Base-by-base conservation (phyloP, 2,888 invertebrate species). In the Neoaliturus tenellus region DNA sequence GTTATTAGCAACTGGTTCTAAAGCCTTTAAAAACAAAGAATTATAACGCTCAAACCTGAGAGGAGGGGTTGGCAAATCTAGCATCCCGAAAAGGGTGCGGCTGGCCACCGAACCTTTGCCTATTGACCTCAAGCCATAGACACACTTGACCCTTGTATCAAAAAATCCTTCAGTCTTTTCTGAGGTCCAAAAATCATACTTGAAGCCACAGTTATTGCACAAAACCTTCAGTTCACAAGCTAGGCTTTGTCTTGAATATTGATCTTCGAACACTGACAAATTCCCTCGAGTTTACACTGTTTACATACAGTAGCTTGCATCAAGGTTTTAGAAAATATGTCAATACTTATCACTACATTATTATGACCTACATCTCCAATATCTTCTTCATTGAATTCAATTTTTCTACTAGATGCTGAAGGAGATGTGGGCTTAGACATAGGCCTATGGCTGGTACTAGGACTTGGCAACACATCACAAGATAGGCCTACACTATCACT, bases 61-160 rank as follows among this genome's bases (percentile, higher is more conserved):
- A 1, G 69, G 69, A 20, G 69, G 69, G 39, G 1, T 39, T 39
- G 69, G 69, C 14, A 69, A 39, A 69, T 69, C 39, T n/a, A 69
- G 17, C 2, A 69, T 20, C 1, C n/a, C 69, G 31, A 69, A 69
- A 14, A 69, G 28, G n/a, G 69, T 69, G 5, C 23, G n/a, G 6
- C n/a, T 31, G 20, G 69, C 69, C 4, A 67, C 31, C 67, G 25
- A 25, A 25, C 67, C 67, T 33, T 67, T 67, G 28, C 67, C 67
- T 33, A 67, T 67, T 31, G 67, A 4, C 12, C 69, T 25, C 6
- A 69, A 20, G 23, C 39, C 39, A 39, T 69, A 69, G 20, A 69
- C 39, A 69, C 69, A 69, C 28, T 28, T 33, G 12, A 69, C 0
- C 35, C 39, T 69, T 33, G 39, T 69, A 69, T 69, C 69, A 39